Conservation (phyloP, 2,113 vertebrate species). For the Seriola quinqueradiata region DNA sequence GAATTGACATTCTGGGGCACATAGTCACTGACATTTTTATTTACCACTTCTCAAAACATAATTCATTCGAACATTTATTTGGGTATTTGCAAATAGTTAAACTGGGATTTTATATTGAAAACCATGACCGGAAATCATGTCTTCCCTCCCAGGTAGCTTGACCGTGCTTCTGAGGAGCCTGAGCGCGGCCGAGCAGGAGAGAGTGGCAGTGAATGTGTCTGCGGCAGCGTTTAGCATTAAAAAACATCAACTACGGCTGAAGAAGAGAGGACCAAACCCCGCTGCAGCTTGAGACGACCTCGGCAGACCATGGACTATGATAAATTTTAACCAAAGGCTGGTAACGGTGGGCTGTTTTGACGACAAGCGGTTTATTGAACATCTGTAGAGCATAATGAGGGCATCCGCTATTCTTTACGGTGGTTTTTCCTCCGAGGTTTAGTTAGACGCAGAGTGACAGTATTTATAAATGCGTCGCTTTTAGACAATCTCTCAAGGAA, state of each 20-base stretch:
- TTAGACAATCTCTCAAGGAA: conserved; percentile 51
- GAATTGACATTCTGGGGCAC: too few relatives aligned
- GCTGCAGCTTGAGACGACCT: conserved; percentile 52
- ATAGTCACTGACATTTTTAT: too few relatives aligned
- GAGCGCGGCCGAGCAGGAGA: conserved; percentile 72
- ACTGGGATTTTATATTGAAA: conserved; percentile 49
- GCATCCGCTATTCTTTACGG: conserved; percentile 79
- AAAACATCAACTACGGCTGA: conserved; percentile 60
- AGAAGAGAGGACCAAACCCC: conserved; percentile 46
- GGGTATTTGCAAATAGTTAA: too few relatives aligned
- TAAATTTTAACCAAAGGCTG: conserved; percentile 37
- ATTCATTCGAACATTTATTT: not conserved
- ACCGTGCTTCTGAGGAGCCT: conserved; percentile 26
- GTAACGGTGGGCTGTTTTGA: conserved; percentile 59
- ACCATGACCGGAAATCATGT: not conserved
- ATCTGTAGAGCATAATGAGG: conserved; percentile 83
- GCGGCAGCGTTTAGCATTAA: conserved; percentile 69
- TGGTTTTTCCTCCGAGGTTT: conserved; percentile 65
- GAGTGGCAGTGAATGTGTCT: conserved; percentile 70
- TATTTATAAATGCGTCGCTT: conserved; percentile 71
- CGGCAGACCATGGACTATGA: conserved; percentile 64
- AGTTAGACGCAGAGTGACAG: conserved; percentile 72
- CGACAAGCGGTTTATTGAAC: conserved; percentile 75
- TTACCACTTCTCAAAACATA: too few relatives aligned
- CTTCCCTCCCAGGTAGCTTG: not conserved